Conservation (phyloP, 2,113 vertebrate genomes). For the Psephotus haematonotus region DNA sequence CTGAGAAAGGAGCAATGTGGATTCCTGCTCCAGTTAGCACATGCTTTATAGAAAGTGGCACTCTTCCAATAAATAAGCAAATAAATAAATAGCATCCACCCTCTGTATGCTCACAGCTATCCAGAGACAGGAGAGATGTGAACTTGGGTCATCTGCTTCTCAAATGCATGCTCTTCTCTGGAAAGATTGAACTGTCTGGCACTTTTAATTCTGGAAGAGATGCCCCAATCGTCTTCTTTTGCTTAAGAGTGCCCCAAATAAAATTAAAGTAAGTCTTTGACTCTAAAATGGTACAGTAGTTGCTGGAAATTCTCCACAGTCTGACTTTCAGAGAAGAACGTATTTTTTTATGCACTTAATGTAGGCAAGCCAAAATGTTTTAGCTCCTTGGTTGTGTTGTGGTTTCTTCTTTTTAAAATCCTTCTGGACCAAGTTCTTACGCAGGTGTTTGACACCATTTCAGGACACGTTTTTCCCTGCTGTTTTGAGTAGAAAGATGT, state of each 20-base stretch:
- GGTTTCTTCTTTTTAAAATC: background rate
- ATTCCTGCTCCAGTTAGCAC: background rate
- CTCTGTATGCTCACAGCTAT: background rate
- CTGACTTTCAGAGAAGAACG: background rate
- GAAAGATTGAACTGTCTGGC: background rate
- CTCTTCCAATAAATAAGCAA: background rate
- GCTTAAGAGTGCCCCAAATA: background rate
- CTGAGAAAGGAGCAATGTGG: background rate
- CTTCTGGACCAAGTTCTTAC: background rate
- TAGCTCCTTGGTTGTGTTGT: background rate
- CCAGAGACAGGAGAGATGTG: background rate
- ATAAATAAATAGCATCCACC: conserved; percentile 22
- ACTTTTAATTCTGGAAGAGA: background rate
- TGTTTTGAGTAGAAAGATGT: background rate
- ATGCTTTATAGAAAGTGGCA: background rate
- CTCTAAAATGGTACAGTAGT: background rate
- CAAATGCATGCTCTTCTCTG: background rate
- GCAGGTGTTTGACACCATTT: background rate
- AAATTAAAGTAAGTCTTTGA: background rate
- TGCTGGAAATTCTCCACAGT: background rate
- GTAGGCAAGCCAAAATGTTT: background rate
- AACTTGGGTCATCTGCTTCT: background rate
- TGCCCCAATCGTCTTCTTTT: background rate
- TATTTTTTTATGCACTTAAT: background rate
- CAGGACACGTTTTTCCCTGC: background rate